Base-by-base conservation (phyloP, 2,113 vertebrate species). In the Laterallus jamaicensis region DNA sequence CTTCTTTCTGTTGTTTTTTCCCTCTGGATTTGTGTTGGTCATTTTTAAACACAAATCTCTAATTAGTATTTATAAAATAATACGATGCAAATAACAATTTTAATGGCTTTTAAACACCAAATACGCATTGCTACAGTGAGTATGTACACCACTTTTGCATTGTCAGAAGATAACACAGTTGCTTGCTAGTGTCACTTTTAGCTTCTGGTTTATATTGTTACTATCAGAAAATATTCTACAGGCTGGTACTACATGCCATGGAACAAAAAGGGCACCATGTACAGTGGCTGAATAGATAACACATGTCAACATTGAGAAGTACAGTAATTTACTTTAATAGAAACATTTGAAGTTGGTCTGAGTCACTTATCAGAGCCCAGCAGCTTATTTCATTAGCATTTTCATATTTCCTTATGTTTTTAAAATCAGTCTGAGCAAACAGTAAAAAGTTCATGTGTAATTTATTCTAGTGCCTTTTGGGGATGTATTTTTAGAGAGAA, bases 301-400 rank as follows among this genome's bases (percentile, higher is more conserved):
- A 52, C 28, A 44, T 76, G 94, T 92, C 60, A 86, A 28, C 67
- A 76, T 49, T 79, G 12, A 77, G 70, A 93, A 96, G 63, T 81
- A 86, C 25, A 93, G 77, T 77, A 70, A 93, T 91, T 95, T 95
- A 69, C 85, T 90, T 82, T 94, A 95, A 93, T n/a, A 76, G 80
- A 95, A 96, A 95, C 25, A 85, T 95, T 96, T 97, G 83, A 96
- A 96, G 86, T 91, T 92, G 32, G 74, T 96, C 80, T 66, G 54
- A 96, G 84, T 92, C 75, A 97, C 93, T 97, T 97, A 97, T 96
- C 96, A 93, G 86, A 87, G 58, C 80, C 47, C 67, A 80, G 73
- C 97, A 97, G 97, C 90, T 92, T 93, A 92, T 93, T 95, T 96
- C 95, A 97, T 97, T 97, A 96, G 77, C 93, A 97, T 97, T 97